These are phyloP conservation scores for Sebastes steindachneri DNA, from an alignment of 2,797 vertebrate species.

Conservation along the genomic window DNA sequence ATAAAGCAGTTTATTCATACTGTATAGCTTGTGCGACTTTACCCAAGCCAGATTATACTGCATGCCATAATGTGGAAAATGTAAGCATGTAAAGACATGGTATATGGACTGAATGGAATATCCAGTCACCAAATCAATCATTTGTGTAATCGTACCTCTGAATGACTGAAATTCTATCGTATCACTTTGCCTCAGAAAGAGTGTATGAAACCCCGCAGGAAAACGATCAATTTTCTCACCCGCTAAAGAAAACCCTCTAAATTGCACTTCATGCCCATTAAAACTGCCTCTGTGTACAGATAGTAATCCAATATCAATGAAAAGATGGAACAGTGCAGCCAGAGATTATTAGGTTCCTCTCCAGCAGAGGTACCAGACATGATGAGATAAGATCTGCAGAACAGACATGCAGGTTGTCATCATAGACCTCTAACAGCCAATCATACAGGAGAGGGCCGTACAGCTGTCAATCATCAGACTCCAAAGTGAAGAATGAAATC, in stretches of 20 bases:
- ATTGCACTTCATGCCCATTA: constrained; percentile 48
- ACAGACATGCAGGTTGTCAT: neutral
- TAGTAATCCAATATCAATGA: constrained; percentile 43
- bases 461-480: constrained; percentile 37
- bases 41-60: neutral
- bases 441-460: neutral
- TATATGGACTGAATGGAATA: constrained; percentile 10
- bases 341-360: constrained; percentile 21
- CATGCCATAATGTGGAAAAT: constrained; percentile 16
- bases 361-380: constrained; percentile 2
- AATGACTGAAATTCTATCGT: constrained; percentile 36
- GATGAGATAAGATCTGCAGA: constrained; percentile 21
- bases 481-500: neutral
- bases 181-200: constrained; percentile 19
- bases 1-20: neutral
- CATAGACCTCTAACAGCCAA: neutral
- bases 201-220: constrained; percentile 21
- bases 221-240: constrained; percentile 59
- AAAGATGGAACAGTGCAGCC: constrained; percentile 27
- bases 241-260: constrained; percentile 48
- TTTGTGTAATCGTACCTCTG: constrained; percentile 36
- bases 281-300: constrained; percentile 27
- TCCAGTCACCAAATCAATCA: constrained; percentile 31
- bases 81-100: neutral
- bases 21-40: neutral